Base-by-base conservation (phyloP, 2,797 vertebrate genomes). In the Cynodonichthys magdalenae region DNA sequence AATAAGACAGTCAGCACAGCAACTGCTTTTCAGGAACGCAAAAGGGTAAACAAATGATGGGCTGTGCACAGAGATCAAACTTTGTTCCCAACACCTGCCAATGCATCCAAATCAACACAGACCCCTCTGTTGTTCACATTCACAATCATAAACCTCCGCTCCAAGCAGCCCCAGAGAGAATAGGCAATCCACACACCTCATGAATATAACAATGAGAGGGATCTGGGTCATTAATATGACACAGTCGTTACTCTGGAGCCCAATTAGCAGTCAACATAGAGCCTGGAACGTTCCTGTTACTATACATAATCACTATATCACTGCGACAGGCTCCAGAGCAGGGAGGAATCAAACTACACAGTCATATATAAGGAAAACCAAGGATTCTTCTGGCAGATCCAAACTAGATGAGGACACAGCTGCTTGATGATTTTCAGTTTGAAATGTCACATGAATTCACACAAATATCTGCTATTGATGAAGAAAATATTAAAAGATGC, bases 181-280 rank as follows among this genome's bases (percentile, higher is more conserved):
- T 74, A 80, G 63, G 46, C 78, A 86, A 81, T 80, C 63, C 75
- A 82, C 81, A 76, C 53, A 82, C 60, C 70, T 91, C 80, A 92
- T 92, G 90, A 91, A 92, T 92, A 89, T 89, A 89, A 88, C 78
- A 87, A 89, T 83, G 81, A 90, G 80, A 68, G 77, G 69, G 84
- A 93, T 92, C 87, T 92, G 87, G 93, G 92, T 93, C 92, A 92
- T 93, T 90, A 90, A 89, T 89, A 88, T 93, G 89, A 90, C 87
- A 92, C 83, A 83, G 83, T 84, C 58, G 74, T 88, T 89, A 88
- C 88, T 90, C 90, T 79, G 85, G 89, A 90, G 86, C 77, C 90
- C 89, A 90, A 93, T 92, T 92, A 93, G 89, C 84, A 91, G 81
- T 88, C 89, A 85, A 90, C 87, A 89, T 68, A 87, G 81, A 86